These are phyloP conservation scores for Caenorhabditis remanei DNA, from an alignment of 1,140 invertebrate genomes.

Conservation along the genomic window DNA sequence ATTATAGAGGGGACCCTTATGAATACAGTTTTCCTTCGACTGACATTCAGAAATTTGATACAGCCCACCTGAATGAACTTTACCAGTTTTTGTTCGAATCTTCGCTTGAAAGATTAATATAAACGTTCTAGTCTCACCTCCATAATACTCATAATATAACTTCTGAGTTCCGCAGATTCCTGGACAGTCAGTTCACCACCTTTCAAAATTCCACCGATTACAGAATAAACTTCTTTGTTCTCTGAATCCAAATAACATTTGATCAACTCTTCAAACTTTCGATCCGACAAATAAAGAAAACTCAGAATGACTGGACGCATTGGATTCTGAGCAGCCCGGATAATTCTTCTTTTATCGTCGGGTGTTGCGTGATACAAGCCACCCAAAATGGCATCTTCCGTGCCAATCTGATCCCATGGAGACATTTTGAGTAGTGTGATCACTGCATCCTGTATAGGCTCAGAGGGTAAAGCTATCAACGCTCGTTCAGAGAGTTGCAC, in stretches of 20 bases:
- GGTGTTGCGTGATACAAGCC: conserved; percentile 16
- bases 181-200: not conserved
- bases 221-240: conserved; percentile 19
- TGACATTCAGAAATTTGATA: no score
- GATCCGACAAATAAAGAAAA: conserved; percentile 12
- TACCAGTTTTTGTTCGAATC: no score
- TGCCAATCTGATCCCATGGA: not conserved
- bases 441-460: conserved; percentile 13
- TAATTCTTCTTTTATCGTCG: conserved; percentile 30
- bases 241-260: conserved; percentile 38
- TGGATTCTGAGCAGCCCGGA: conserved; percentile 18
- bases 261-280: conserved; percentile 34
- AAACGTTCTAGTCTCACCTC: not conserved
- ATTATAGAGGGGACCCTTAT: no score
- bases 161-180: not conserved
- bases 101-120: no score
- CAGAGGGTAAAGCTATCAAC: conserved; percentile 3
- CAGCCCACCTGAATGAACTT: no score
- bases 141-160: conserved; percentile 14
- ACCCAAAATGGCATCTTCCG: not conserved
- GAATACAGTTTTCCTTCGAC: no score
- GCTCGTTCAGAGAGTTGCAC: conserved; percentile 30
- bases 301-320: conserved; percentile 26
- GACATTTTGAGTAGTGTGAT: conserved; percentile 36
- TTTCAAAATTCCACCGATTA: conserved; percentile 28